Evolutionary conservation across 2,888 invertebrate genomes (phyloP), one percentile per base, ranked within the genome.

Genomic region (Ypsolopha sequella): DNA sequence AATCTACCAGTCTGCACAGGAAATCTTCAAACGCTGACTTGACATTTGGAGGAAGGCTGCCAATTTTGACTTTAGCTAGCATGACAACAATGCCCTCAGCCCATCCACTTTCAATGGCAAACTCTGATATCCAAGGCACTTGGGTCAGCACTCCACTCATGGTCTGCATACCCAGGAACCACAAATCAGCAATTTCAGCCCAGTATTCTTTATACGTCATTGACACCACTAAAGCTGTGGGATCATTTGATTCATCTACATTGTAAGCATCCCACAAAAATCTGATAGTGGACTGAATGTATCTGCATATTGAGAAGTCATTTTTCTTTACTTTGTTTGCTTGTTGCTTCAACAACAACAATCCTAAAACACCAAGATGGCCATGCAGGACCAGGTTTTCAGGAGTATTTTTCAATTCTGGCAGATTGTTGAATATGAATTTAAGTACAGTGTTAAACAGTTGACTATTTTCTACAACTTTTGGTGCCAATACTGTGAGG

Each of bases 121-220:
- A 96, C 65, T 96, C 95, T 0, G 95, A 94, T 56, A 96, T 91
- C 96, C 96, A 96, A 4, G 95, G 95, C 55, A 96, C 90, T 55
- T 92, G 89, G 13, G 94, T 91, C 41, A 96, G 77, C 0, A 96
- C 91, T 36, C 92, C 91, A 65, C 95, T 91, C 89, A 97, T 92
- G 1, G 96, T 96, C 73, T 96, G 96, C 95, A 97, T 95, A 24
- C 96, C 96, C 55, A 97, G 86, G 76, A 96, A 97, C 97, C 97
- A 97, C 10, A 97, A 80, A 67, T 97, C 97, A 70, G 93, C 93
- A 54, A 97, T 89, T 72, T 96, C 96, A 85, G 91, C 91, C 97
- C 97, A 97, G 64, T 91, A 89, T 69, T 94, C 93, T 67, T 95
- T 95, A 74, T 97, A 97, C 2, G 91, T 87, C 86, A 95, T 93